Percentiles rank a stretch among this genome's conserved stretches.
Conservation (phyloP, 2,113 vertebrate species). For the Mirza zaza region DNA sequence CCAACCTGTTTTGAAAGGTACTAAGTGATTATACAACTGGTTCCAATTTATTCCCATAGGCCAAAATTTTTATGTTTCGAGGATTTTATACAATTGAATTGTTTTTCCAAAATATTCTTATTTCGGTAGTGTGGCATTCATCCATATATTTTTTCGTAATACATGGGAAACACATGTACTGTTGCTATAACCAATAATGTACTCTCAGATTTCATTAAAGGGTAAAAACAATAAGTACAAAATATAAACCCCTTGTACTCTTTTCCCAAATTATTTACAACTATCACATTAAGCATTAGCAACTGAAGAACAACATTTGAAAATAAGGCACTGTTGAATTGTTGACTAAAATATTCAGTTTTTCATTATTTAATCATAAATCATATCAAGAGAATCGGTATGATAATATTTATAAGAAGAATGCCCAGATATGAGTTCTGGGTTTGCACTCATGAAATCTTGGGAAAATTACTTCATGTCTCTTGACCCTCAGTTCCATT, state of each 20-base stretch:
- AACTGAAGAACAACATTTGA: background rate
- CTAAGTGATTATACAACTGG: background rate
- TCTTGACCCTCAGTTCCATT: background rate
- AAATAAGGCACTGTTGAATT: background rate
- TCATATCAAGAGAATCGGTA: background rate
- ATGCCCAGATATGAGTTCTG: background rate
- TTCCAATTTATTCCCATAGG: conserved; percentile 31
- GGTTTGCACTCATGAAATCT: background rate
- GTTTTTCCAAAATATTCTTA: conserved; percentile 37
- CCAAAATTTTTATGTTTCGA: conserved; percentile 33
- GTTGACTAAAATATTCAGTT: background rate
- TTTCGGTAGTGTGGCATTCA: conserved; percentile 28
- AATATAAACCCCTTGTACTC: background rate
- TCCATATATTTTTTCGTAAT: background rate
- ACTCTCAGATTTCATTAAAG: conserved; percentile 10
- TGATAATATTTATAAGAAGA: background rate
- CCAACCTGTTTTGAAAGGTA: conserved; percentile 49
- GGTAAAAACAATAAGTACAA: background rate
- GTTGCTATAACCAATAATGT: background rate
- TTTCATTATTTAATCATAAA: background rate
- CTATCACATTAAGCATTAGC: background rate
- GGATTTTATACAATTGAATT: background rate
- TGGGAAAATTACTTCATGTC: background rate
- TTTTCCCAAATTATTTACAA: background rate
- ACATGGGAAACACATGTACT: conserved; percentile 21